Base-by-base conservation (phyloP, 2,113 vertebrate species). In the Narcine bancroftii region DNA sequence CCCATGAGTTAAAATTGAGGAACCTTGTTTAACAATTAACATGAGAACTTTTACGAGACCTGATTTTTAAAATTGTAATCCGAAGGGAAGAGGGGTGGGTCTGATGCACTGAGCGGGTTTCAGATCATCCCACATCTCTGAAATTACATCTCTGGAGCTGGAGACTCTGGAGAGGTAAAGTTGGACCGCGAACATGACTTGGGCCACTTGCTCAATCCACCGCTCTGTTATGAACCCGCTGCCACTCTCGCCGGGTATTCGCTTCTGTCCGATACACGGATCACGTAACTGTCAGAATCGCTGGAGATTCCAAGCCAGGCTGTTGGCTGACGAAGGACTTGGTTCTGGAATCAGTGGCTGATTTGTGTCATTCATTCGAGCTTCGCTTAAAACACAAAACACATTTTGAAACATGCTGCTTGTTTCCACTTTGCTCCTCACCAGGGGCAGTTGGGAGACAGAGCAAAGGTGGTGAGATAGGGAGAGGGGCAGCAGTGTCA, bases 161-260 rank as follows among this genome's bases (percentile, higher is more conserved):
- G 89, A 69, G 21, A 91, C 65, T 15, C 65, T 69, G 26, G 89
- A 91, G 89, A 91, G 1, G 5, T 91, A 91, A 21, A 91, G 6
- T 69, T 91, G 89, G 36, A 91, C 89, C 65, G 21, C 65, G 15
- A 65, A 91, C 89, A 91, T 91, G 39, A 3, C 42, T 91, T 26
- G 33, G n/a, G 33, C 6, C 33, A 2, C 15, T 33, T 7, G 19
- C 2, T 15, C 45, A 2, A 60, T 33, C 53, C 21, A 87, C 6
- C 21, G 17, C 15, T 19, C 81, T 17, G 53, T n/a, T 60, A 15
- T 47, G 26, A 47, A 83, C 76, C 36, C n/a, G 5, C 60, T 60
- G 2, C 33, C 53, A n/a, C 36, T 65, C 9, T n/a, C 39, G 19
- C 21, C 3, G 76, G 21, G 76, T 3, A 6, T 19, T 89, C 87